A percentile compares a stretch with the other conserved stretches of the same genome.
These are phyloP conservation scores for Tolypeutes matacus DNA, from an alignment of 2,797 vertebrate genomes.

Conservation along the genomic window DNA sequence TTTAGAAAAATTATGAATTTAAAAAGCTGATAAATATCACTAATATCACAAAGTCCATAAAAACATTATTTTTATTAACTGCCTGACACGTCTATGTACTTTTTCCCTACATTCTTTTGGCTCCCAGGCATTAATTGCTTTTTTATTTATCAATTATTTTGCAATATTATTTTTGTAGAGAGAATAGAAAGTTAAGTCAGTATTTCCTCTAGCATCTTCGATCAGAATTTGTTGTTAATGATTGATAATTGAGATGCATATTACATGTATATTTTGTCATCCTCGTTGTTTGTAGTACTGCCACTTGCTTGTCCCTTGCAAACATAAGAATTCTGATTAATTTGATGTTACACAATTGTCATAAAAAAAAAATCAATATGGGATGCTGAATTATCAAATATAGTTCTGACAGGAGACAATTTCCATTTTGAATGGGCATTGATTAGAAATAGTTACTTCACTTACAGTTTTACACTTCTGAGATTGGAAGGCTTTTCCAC, in stretches of 20 bases:
- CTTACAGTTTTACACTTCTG: background rate
- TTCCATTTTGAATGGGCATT: background rate
- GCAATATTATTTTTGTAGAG: background rate
- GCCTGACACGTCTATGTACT: background rate
- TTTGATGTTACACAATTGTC: background rate
- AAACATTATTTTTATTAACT: conserved; percentile 20
- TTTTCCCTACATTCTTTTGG: background rate
- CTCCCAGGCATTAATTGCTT: background rate
- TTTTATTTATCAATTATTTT: background rate
- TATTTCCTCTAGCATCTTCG: background rate
- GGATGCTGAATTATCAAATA: background rate
- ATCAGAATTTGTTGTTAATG: background rate
- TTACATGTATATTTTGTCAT: background rate
- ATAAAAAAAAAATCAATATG: background rate
- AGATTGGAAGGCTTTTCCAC: background rate
- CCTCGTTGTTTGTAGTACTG: background rate
- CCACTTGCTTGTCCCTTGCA: background rate
- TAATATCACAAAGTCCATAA: background rate
- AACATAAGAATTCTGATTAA: background rate
- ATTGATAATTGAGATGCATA: background rate
- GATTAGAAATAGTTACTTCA: background rate
- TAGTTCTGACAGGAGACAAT: background rate
- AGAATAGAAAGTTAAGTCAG: background rate
- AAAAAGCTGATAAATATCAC: background rate
- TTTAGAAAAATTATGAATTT: conserved; percentile 15